Evolutionary conservation across 1,140 invertebrate genomes (phyloP), one percentile per base, ranked within the genome.

Genomic region (Chrysopa pallens): DNA sequence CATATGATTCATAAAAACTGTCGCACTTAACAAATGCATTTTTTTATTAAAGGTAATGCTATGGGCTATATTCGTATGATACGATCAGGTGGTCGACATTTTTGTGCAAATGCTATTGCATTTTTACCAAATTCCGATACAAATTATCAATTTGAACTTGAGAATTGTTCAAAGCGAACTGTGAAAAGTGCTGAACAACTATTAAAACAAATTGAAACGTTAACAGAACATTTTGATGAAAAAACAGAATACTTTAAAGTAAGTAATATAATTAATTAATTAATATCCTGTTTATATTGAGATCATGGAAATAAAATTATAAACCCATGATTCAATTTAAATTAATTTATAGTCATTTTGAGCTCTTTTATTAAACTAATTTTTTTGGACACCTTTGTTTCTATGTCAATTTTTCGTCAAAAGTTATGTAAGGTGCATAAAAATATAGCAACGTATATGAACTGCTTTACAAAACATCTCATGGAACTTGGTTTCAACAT

Each of bases 21-120:
- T 36, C 13, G n/a, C 8, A 15, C 29, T 33, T 6, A 11, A 3
- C 8, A 14, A 5, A 42, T 31, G 4, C 8, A 23, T 23, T 40
- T 40, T 28, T 5, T n/a, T 23, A 33, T 47, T 50, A 5, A 44
- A 78, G 81, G 93, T 9, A 98, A 98, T 67, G 88, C 91, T 1
- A 78, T 98, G 67, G 94, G 93, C 6, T 98, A 95, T 59, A 86
- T 98, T 1, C 69, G 95, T 31, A 78, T 97, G 60, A 84, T 99
- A 38, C 72, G 89, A 45, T 93, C 92, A 5, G 95, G 93, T 6
- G 88, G 89, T 9, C 70, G 94, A 8, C 84, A 95, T 57, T 92
- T 86, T 46, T 87, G 87, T 52, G 84, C 88, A 1, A 84, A 88
- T 58, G 86, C 89, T 1, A 85, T 88, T 23, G 75, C 83, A 4